phyloP scores from a whole-genome alignment of 1,140 invertebrate species.

The Mactra quadrangularis region DNA sequence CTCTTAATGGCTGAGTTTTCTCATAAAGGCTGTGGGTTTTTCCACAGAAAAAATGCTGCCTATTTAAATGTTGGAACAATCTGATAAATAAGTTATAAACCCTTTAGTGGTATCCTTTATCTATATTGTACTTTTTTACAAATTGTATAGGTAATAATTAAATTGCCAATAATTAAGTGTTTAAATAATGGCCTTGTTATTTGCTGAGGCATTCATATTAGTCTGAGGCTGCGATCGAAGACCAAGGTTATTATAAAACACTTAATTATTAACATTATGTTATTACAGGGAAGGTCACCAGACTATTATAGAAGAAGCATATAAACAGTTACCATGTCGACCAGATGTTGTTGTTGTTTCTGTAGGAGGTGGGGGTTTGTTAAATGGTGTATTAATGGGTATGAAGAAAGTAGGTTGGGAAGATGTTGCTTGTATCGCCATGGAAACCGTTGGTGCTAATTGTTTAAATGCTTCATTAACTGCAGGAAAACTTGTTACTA shows the following conservation, averaged over 20 bases:
- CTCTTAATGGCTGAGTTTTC: too few relatives aligned
- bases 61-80: too few relatives aligned
- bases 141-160: too few relatives aligned
- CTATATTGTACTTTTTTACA: too few relatives aligned
- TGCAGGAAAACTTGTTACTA: conserved; percentile 81
- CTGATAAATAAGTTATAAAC: too few relatives aligned
- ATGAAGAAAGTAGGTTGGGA: conserved; percentile 82
- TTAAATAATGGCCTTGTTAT: not conserved
- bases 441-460: conserved; percentile 85
- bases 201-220: not conserved
- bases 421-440: conserved; percentile 84
- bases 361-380: conserved; percentile 85
- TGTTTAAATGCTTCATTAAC: conserved; percentile 84
- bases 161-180: not conserved
- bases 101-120: too few relatives aligned
- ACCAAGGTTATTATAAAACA: too few relatives aligned
- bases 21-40: too few relatives aligned
- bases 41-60: too few relatives aligned
- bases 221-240: not conserved
- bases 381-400: conserved; percentile 79
- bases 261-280: too few relatives aligned
- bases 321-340: conserved; percentile 76
- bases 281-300: conserved; percentile 84
- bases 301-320: conserved; percentile 84
- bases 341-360: conserved; percentile 83